Evolutionary conservation across 2,113 vertebrate genomes (phyloP), one percentile per base, ranked within the genome.

Genomic region (Mormyrus iriodes): DNA sequence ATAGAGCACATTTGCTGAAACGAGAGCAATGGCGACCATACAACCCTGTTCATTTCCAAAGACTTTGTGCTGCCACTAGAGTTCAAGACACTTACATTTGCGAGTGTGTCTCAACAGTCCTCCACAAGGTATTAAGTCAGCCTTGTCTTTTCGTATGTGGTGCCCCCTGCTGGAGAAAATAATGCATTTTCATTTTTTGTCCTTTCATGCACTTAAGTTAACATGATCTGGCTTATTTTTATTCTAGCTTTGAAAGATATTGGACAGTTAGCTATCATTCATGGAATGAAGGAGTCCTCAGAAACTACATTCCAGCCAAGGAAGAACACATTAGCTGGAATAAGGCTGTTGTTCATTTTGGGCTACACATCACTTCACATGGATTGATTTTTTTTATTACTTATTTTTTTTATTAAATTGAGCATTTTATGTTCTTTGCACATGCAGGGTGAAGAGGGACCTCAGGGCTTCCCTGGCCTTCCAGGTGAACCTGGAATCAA

Each of bases 381-480:
- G 58, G 21, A 42, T 58, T 69, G 55, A 13, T 73, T 51, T 65
- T 82, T 46, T 48, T 24, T 21, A 44, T 65, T n/a, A n/a, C n/a
- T n/a, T n/a, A n/a, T n/a, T n/a, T 35, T 31, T 79, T 51, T 82
- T 49, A 42, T 49, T 86, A 46, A 89, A 44, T 4, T 4, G 10
- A 39, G 69, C 27, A 49, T 85, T 27, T 42, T 9, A 6, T 55
- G 46, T 69, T n/a, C 86, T 49, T 84, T 91, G 48, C 85, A 46
- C 24, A 90, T 93, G 91, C 91, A 98, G 97, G 97, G 95, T 89
- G 90, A 94, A 48, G 88, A 91, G 84, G 95, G 94, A 0, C 46
- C 88, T 88, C 94, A 92, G 79, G 96, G 96, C 89, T 95, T 96
- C 82, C 95, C 96, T 83, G 97, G 96, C 55, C 65, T 94, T 31